A percentile compares a stretch with the other conserved stretches of the same genome.
Conservation (phyloP, 2,113 vertebrate species). For the Antechinus flavipes region DNA sequence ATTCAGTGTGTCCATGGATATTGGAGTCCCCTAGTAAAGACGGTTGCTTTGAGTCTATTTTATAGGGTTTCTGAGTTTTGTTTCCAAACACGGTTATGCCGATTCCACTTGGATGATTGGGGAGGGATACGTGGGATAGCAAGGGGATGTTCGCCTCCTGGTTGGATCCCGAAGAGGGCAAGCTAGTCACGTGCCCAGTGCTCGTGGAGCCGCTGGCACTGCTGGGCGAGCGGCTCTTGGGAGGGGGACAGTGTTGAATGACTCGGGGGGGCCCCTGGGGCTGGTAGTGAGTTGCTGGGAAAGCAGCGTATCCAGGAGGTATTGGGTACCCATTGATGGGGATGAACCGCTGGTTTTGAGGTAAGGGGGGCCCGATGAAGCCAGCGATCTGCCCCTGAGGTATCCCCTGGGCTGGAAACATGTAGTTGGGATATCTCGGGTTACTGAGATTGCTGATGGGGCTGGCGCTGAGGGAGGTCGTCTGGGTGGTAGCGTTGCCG, state of each 20-base stretch:
- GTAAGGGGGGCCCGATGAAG: slow-evolving; percentile 89
- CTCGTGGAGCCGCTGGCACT: slow-evolving; percentile 99
- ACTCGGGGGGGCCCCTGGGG: slow-evolving; percentile 89
- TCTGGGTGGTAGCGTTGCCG: slow-evolving; percentile 98
- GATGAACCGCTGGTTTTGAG: slow-evolving; percentile 95
- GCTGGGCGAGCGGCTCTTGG: slow-evolving; percentile 98
- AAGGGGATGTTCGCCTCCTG: slow-evolving; percentile 98
- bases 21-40: slow-evolving; percentile 91
- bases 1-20: slow-evolving; percentile 92
- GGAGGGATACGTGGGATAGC: slow-evolving; percentile 93
- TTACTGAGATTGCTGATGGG: slow-evolving; percentile 98
- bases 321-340: slow-evolving; percentile 98
- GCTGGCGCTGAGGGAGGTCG: slow-evolving; percentile 97
- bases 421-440: slow-evolving; percentile 93
- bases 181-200: slow-evolving; percentile 96
- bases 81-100: slow-evolving; percentile 90
- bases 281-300: slow-evolving; percentile 93
- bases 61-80: slow-evolving; percentile 92
- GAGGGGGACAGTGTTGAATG: slow-evolving; percentile 96
- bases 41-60: slow-evolving; percentile 92
- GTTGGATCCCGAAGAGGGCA: slow-evolving; percentile 97
- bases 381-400: slow-evolving; percentile 91
- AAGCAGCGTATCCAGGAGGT: slow-evolving; percentile 95
- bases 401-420: slow-evolving; percentile 93
- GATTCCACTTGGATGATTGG: slow-evolving; percentile 88